A percentile compares a stretch with the other conserved stretches of the same genome.
Evolutionary conservation across 2,888 invertebrate genomes (phyloP).

Genomic region (Ephialtes manifestator): DNA sequence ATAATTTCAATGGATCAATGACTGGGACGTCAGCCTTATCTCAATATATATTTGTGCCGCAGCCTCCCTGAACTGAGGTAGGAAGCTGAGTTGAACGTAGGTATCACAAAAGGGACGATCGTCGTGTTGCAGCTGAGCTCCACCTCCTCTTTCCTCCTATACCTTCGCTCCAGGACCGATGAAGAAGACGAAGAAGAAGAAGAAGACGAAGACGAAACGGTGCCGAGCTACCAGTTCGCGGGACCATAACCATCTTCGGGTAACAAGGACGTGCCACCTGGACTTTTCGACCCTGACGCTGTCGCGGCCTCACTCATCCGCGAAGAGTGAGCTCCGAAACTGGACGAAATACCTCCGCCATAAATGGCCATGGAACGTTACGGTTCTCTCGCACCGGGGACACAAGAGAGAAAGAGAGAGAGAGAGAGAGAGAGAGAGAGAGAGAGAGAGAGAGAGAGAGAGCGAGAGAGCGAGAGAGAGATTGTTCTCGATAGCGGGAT

Average conservation of each 20-base stretch:
- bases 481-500: constrained; percentile 65
- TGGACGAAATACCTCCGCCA: constrained; percentile 67
- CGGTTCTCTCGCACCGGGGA: constrained; percentile 59
- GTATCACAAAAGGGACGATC: constrained; percentile 21
- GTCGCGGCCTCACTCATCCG: constrained; percentile 14
- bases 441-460: not conserved
- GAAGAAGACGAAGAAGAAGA: constrained; percentile 15
- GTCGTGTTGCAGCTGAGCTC: constrained; percentile 5
- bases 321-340: constrained; percentile 57
- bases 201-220: constrained; percentile 36
- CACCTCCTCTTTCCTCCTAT: not conserved
- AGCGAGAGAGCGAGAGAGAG: constrained; percentile 30
- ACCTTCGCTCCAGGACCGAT: not conserved
- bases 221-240: constrained; percentile 61
- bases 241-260: constrained; percentile 69
- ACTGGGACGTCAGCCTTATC: not conserved
- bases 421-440: not conserved
- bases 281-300: constrained; percentile 71
- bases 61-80: not conserved
- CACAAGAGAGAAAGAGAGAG: not conserved
- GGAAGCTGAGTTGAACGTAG: constrained; percentile 6
- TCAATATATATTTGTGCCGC: not conserved
- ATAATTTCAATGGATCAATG: not conserved
- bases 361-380: constrained; percentile 66
- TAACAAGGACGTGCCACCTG: constrained; percentile 73